Evolutionary conservation across 2,888 invertebrate genomes (phyloP).

Genomic region (Tachystola acroxantha): DNA sequence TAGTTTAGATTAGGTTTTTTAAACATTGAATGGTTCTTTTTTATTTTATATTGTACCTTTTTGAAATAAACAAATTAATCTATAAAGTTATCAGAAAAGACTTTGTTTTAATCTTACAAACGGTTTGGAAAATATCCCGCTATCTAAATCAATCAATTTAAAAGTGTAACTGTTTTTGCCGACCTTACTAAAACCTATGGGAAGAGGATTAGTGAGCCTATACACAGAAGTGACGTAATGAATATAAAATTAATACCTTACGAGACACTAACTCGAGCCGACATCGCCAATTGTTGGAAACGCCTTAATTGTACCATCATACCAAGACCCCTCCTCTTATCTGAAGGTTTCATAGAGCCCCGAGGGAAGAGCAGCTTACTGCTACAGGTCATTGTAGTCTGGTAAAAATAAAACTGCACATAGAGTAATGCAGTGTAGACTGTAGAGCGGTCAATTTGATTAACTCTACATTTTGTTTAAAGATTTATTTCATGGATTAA

Average conservation of each 20-base stretch:
- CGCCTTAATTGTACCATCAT: conserved; percentile 27
- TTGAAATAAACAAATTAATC: too few species aligned
- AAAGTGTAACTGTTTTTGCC: too few species aligned
- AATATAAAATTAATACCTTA: conserved; percentile 70
- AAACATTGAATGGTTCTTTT: too few species aligned
- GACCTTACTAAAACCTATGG: conserved; percentile 34
- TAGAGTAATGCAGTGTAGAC: too few species aligned
- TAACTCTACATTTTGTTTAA: too few species aligned
- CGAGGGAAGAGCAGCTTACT: neutral
- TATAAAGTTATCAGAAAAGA: too few species aligned
- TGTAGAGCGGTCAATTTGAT: neutral
- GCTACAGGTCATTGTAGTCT: neutral
- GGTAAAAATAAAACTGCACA: neutral
- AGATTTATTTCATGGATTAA: too few species aligned
- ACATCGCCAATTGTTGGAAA: conserved; percentile 61
- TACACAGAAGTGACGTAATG: conserved; percentile 60
- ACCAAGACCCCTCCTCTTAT: conserved; percentile 2
- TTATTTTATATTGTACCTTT: too few species aligned
- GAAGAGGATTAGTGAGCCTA: conserved; percentile 57
- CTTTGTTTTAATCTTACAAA: too few species aligned
- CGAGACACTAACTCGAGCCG: conserved; percentile 56
- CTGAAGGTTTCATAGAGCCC: neutral
- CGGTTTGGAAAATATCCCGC: too few species aligned
- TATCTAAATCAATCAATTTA: too few species aligned
- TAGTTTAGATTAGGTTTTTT: too few species aligned